These are phyloP conservation scores for Amblyteles armatorius DNA, from an alignment of 2,888 invertebrate species.

Conservation along the genomic window DNA sequence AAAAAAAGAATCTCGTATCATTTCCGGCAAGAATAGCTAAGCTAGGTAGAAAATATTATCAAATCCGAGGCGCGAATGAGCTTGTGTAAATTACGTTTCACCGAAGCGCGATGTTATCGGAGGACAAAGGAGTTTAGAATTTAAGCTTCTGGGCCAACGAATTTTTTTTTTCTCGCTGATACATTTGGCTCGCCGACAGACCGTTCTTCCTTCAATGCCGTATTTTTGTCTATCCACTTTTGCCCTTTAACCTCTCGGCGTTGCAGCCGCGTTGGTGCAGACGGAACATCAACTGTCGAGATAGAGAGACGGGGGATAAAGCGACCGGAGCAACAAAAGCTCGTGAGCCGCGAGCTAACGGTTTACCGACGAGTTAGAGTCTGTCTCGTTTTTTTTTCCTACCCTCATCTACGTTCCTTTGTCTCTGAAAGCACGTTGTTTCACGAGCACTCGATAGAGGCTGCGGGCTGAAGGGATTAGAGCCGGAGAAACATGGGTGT, in stretches of 20 bases:
- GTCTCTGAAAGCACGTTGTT: conserved; percentile 34
- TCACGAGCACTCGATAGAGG: conserved; percentile 32
- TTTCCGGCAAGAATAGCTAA: background rate
- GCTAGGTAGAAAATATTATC: background rate
- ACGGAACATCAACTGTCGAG: conserved; percentile 20
- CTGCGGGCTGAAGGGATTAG: conserved; percentile 23
- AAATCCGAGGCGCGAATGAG: background rate
- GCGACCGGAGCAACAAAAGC: conserved; percentile 51
- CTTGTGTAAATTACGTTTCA: background rate
- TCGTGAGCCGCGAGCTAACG: conserved; percentile 14
- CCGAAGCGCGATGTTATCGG: background rate
- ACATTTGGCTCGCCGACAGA: background rate
- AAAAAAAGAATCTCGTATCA: conserved; percentile 8
- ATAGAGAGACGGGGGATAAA: conserved; percentile 30
- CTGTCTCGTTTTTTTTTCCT: conserved; percentile 34
- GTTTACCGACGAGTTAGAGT: conserved; percentile 35
- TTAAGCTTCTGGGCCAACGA: background rate
- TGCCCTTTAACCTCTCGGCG: conserved; percentile 41
- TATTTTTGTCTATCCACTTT: conserved; percentile 51
- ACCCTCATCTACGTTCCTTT: conserved; percentile 49
- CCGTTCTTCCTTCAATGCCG: background rate
- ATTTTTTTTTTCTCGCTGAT: background rate
- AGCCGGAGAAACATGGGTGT: conserved; percentile 5
- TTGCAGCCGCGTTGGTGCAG: background rate
- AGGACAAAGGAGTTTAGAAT: conserved; percentile 1